Base-by-base conservation (phyloP, 2,888 invertebrate species). In the Melanostoma scalare region DNA sequence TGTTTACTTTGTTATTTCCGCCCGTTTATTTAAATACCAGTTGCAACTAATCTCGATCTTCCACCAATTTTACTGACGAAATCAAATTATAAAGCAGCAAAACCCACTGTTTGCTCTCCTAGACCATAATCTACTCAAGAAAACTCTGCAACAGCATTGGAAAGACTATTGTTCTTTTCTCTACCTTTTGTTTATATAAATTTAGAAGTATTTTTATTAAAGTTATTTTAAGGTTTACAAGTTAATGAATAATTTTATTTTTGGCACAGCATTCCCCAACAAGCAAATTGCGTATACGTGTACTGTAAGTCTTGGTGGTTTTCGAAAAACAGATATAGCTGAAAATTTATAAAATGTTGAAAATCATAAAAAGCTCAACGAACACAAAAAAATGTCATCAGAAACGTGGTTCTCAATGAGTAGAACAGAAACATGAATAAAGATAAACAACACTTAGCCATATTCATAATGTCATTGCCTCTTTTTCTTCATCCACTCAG, bases 401-500 rank as follows among this genome's bases (percentile, higher is more conserved):
- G 0, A 67, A 8, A 42, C 42, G 58, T 44, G 42, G 5, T 6
- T n/a, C 8, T 6, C 5, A 53, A 42, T 46, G 9, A 56, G 58
- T 31, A 74, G 10, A 56, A 36, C 46, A 65, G 46, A 42, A 31
- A 8, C 20, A 20, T 20, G 0, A 20, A 20, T 20, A 20, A 20
- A 20, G 20, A 20, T 20, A 20, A 20, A 20, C 20, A 20, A 20
- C 20, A 20, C 20, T 20, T 20, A 20, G 20, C 20, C 20, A 20
- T 20, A 20, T 20, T 20, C 20, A 20, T 20, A 20, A 20, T 20
- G 72, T 82, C 84, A 84, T 44, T 79, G 79, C 35, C 56, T 68
- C 87, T 89, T 91, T 69, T 90, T 89, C 77, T 89, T 89, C 87
- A 93, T 89, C 94, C 94, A 94, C 86, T 92, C 92, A 63, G 94